phyloP scores from a whole-genome alignment of 1,140 invertebrate species.

The Cardiocondyla obscurior region DNA sequence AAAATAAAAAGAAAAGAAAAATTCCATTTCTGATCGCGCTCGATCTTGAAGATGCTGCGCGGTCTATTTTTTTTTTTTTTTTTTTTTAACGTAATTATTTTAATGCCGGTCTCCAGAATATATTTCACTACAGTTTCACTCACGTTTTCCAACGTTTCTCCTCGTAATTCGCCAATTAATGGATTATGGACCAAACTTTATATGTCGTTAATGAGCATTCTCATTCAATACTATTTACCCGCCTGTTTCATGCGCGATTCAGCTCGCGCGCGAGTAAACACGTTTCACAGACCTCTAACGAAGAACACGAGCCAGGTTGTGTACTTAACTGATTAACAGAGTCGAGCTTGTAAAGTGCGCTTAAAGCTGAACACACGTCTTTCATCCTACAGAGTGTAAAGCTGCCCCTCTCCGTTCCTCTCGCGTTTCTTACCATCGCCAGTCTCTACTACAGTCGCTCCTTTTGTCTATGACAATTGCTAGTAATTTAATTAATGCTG shows the following conservation, averaged over 20 bases:
- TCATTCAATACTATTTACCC: constrained; percentile 51
- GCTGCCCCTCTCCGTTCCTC: no score
- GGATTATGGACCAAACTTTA: not conserved
- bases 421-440: constrained; percentile 45
- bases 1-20: no score
- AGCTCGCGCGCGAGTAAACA: constrained; percentile 48
- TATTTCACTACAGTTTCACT: not conserved
- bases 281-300: constrained; percentile 56
- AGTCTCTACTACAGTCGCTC: not conserved
- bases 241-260: constrained; percentile 49
- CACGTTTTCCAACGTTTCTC: not conserved
- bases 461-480: not conserved
- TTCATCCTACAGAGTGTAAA: constrained; percentile 61
- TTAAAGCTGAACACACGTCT: constrained; percentile 67
- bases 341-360: constrained; percentile 60
- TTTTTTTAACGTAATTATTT: not conserved
- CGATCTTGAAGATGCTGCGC: no score
- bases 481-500: constrained; percentile 22
- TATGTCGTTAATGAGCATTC: constrained; percentile 31
- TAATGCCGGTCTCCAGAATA: not conserved
- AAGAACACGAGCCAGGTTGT: constrained; percentile 55
- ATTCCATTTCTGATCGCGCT: not conserved
- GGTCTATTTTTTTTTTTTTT: no score
- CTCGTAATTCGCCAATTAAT: constrained; percentile 6
- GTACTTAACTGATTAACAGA: constrained; percentile 63